Evolutionary conservation across 2,888 invertebrate species (phyloP), one percentile per base, ranked within the genome.

Genomic region (Drosophila kokeensis): DNA sequence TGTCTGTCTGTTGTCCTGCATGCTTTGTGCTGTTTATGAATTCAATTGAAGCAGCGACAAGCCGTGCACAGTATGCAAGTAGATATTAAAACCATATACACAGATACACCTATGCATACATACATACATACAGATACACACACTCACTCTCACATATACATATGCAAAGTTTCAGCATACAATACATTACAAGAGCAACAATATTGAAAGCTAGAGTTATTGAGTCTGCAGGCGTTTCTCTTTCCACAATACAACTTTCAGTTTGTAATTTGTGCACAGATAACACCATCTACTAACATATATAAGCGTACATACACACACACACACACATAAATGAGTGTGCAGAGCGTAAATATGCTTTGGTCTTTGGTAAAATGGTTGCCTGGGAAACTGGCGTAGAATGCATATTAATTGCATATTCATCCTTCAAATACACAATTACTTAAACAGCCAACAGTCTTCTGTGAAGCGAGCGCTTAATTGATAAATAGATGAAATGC

Each of bases 11-110:
- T 40, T 61, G 59, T 50, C 42, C 74, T 59, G 27, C 34, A 34
- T 68, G 50, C 54, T 61, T 70, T 66, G 66, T 60, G 57, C 77
- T 72, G 70, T 80, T 73, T 73, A 54, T 79, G 71, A 80, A 76
- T 86, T 74, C 70, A 81, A 86, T 83, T 85, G 68, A 63, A 85
- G 71, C 34, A 61, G 66, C 59, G 45, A 54, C 42, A 50, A 34
- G 67, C 65, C 29, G 13, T 21, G 65, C 40, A 66, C 68, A 66
- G 45, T 36, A 36, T 42, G 42, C 42, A 42, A 65, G 36, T 32
- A 40, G 36, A 66, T 66, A 63, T 74, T 38, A 24, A 48, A 30
- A 55, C 45, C 65, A 73, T 55, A 60, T 58, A 60, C 59, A 58
- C 42, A 52, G 24, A 70, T 65, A 34, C 65, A 63, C 45, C 42